A percentile compares a stretch with the other conserved stretches of the same genome.
Conservation (phyloP, 1,140 invertebrate genomes). For the Brevipalpus yothersi region DNA sequence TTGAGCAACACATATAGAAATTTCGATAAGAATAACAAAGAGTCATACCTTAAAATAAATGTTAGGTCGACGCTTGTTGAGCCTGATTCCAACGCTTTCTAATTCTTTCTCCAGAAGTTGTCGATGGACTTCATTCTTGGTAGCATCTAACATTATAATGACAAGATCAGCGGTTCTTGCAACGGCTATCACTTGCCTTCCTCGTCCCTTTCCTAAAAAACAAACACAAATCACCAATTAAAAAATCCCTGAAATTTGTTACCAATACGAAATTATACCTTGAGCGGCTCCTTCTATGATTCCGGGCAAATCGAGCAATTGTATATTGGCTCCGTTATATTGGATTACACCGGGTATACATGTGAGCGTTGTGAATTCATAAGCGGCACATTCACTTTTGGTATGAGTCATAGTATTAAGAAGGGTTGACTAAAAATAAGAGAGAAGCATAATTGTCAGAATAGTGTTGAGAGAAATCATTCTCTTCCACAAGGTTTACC, state of each 20-base stretch:
- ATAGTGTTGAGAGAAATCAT: neutral
- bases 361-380: conserved; percentile 97
- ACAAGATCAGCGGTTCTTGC: conserved; percentile 86
- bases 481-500: conserved; percentile 22
- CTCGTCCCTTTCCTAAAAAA: conserved; percentile 15
- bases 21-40: neutral
- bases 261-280: conserved; percentile 21
- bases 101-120: conserved; percentile 71
- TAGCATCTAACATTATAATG: conserved; percentile 95
- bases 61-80: conserved; percentile 82
- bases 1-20: neutral
- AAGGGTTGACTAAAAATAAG: conserved; percentile 45
- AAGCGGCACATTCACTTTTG: conserved; percentile 81
- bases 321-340: conserved; percentile 94
- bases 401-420: conserved; percentile 78
- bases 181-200: conserved; percentile 46
- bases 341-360: conserved; percentile 98
- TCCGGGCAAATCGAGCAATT: conserved; percentile 84
- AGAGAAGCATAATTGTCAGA: neutral
- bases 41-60: conserved; percentile 77
- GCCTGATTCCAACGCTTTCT: conserved; percentile 80
- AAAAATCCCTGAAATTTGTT: neutral
- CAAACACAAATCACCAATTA: neutral
- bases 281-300: conserved; percentile 79
- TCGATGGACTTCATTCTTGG: conserved; percentile 78